Evolutionary conservation across 2,113 vertebrate species (phyloP).

Genomic region (Stegastes partitus): DNA sequence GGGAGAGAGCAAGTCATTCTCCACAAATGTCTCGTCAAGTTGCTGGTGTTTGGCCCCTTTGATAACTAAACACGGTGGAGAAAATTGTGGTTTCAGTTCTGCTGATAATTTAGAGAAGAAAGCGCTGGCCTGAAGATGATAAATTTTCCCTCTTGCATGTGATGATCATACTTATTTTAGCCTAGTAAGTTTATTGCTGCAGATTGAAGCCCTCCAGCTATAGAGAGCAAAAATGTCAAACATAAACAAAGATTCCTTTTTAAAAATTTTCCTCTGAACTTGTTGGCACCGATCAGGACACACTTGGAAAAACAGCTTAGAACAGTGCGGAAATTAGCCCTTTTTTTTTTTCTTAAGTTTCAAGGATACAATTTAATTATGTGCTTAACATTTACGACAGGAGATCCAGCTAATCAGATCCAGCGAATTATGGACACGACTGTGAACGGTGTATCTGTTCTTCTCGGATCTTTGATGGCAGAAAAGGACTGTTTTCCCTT

Average conservation of each 20-base stretch:
- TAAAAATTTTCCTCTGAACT: neutral
- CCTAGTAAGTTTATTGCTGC: neutral
- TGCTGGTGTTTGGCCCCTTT: conserved; percentile 36
- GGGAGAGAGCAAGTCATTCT: conserved; percentile 49
- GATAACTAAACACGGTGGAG: neutral
- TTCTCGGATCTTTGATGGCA: conserved; percentile 21
- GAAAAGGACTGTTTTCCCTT: conserved; percentile 58
- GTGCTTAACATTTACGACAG: conserved; percentile 56
- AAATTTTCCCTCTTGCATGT: conserved; percentile 12
- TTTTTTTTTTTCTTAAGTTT: conserved; percentile 26
- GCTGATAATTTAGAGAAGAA: conserved; percentile 17
- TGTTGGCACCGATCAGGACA: neutral
- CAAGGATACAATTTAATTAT: conserved; percentile 47
- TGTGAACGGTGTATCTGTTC: conserved; percentile 47
- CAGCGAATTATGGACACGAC: conserved; percentile 47
- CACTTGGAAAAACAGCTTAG: conserved; percentile 2
- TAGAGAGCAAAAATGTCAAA: conserved; percentile 17
- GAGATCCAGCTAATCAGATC: conserved; percentile 59
- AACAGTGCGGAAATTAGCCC: no score
- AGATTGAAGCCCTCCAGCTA: neutral
- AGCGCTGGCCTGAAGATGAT: conserved; percentile 23
- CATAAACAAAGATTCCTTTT: neutral
- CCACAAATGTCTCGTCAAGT: conserved; percentile 44
- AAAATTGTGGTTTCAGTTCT: conserved; percentile 20
- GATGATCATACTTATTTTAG: conserved; percentile 20